Conservation (phyloP, 2,113 vertebrate species). For the Tenrec ecaudatus region DNA sequence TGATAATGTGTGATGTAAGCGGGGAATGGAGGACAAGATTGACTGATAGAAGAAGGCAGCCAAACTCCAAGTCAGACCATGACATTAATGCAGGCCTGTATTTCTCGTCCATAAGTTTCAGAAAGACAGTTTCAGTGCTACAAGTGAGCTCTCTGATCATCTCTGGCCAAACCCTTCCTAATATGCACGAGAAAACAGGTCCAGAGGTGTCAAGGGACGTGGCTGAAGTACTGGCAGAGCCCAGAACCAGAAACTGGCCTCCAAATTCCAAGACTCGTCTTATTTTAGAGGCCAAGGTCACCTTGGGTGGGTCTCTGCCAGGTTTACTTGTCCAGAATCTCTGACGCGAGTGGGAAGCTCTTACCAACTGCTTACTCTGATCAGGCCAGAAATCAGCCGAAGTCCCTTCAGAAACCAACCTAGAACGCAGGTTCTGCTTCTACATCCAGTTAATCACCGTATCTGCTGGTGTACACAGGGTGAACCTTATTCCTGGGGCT, state of each 20-base stretch:
- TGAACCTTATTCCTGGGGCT: neutral
- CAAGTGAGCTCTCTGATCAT: neutral
- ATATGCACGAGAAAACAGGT: fast-evolving
- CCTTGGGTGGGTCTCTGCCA: neutral
- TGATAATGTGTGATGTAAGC: fast-evolving
- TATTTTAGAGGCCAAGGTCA: neutral
- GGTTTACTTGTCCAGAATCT: neutral
- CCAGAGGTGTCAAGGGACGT: neutral
- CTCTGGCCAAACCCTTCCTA: neutral
- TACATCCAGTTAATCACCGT: neutral
- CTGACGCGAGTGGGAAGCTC: neutral
- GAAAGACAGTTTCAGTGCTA: neutral
- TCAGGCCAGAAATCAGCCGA: neutral
- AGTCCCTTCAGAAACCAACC: neutral
- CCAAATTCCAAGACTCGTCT: neutral
- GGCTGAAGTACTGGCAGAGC: neutral
- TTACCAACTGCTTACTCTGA: too few relatives aligned
- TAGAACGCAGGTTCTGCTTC: fast-evolving
- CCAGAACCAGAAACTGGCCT: neutral
- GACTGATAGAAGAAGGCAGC: neutral
- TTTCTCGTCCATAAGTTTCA: neutral
- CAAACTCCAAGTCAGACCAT: neutral
- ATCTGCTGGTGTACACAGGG: neutral
- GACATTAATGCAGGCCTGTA: fast-evolving
- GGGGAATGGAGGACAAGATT: too few relatives aligned